Evolutionary conservation across 2,888 invertebrate species (phyloP), one percentile per base, ranked within the genome.

Genomic region (Polydrusus tereticollis): DNA sequence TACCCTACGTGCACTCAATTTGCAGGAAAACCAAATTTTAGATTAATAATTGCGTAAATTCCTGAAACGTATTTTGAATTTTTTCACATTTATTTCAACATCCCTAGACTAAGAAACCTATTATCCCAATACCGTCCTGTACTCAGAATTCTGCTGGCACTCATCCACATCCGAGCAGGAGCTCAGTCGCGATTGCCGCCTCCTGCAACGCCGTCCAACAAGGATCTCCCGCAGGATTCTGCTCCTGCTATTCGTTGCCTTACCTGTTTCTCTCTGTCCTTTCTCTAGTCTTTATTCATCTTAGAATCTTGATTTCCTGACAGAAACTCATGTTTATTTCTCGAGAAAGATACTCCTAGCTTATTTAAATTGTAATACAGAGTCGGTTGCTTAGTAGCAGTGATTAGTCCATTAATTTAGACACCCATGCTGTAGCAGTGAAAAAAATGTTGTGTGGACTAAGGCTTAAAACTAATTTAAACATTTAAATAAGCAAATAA

Each of bases 111-210:
- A n/a, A n/a, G n/a, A 47, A 21, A 12, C 12, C n/a, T 6, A 47
- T 12, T 47, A 21, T 29, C 47, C 26, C 20, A 45, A 26, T 26
- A 21, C 55, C 26, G 18, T 50, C 47, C 60, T 45, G 60, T 8
- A 6, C 14, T 41, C n/a, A 20, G 55, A 62, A 67, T 57, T 33
- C 14, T 41, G 62, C 72, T 67, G 67, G 72, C 72, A 72, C 47
- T 68, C 57, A 45, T 73, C 72, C 72, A 69, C 64, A 58, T 41
- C 69, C 60, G 55, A 55, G 73, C 73, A 69, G 60, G 45, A 73
- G 69, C 73, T 70, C 74, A 70, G 74, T 71, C 67, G 71, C 70
- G 50, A 58, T 29, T 62, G 66, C 73, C 65, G 66, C 60, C 64
- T 67, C 71, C 74, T 71, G 74, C 70, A 67, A 59, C 62, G 14